phyloP scores from a whole-genome alignment of 2,113 vertebrate species.

The Cyprinus carpio region DNA sequence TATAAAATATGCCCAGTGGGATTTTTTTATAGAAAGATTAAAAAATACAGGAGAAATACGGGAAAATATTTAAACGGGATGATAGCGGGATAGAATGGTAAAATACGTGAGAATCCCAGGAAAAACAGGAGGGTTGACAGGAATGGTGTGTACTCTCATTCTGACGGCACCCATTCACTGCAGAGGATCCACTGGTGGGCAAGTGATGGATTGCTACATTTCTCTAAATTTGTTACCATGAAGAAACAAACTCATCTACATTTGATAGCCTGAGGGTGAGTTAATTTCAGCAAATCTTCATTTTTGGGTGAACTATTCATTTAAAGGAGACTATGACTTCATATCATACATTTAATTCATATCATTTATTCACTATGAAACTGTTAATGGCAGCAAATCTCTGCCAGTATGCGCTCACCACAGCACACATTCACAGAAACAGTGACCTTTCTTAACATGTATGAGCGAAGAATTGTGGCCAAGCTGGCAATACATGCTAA shows the following conservation, averaged over 20 bases:
- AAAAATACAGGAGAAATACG: too few species aligned
- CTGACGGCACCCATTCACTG: not conserved
- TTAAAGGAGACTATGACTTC: not conserved
- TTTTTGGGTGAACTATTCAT: not conserved
- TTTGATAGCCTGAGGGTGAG: not conserved
- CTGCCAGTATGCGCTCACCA: not conserved
- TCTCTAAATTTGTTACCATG: too few species aligned
- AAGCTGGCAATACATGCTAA: not conserved
- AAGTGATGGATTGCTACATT: not conserved
- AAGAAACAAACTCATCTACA: not conserved
- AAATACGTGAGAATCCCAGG: too few species aligned
- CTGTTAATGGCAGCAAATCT: not conserved
- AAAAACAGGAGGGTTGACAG: too few species aligned
- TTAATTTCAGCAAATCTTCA: not conserved
- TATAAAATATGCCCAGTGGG: too few species aligned
- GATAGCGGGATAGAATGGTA: too few species aligned
- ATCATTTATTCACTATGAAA: not conserved
- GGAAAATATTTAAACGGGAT: too few species aligned
- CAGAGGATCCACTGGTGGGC: not conserved
- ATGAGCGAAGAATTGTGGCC: not conserved
- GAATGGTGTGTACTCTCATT: too few species aligned
- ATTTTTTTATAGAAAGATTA: too few species aligned
- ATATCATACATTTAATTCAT: not conserved
- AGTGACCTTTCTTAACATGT: not conserved
- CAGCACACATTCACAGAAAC: conserved; percentile 7